Base-by-base conservation (phyloP, 2,797 vertebrate genomes). In the Danio tinwini region DNA sequence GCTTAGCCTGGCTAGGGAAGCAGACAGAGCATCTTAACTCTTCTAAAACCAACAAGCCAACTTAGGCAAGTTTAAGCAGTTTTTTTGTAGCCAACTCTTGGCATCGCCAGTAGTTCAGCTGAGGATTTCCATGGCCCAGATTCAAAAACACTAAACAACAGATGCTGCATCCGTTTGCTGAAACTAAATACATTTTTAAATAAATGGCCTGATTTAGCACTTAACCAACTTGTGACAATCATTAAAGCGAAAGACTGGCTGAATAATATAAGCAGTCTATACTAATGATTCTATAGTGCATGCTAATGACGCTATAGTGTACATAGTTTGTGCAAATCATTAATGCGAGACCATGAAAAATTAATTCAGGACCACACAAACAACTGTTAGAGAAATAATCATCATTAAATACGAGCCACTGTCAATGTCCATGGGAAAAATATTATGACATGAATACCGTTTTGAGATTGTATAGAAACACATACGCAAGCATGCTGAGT, bases 121-220 rank as follows among this genome's bases (percentile, higher is more conserved):
- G 39, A 64, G 74, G 61, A 64, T 55, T 45, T 44, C 5, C 74
- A 56, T 76, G 62, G 74, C 62, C 39, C 39, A 45, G 62, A 67
- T 53, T 67, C 50, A 65, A 58, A 75, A 58, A 74, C 21, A 21
- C 62, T 12, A 29, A 76, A 76, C 49, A 55, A 67, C 74, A 76
- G 50, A 56, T 56, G 50, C 62, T 76, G 62, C 74, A 56, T 76
- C 50, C 61, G 56, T 76, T 67, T 56, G 50, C 39, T 39, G n/a
- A 75, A 75, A 42, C 73, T 29, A 47, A 67, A 67, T 6, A 0
- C 17, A 76, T 65, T 76, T 64, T 75, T 39, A 75, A 75, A 64
- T 52, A 53, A 55, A 53, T 76, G 12, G 49, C 39, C 61, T 44
- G 50, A 76, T 76, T 67, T 76, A 65, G 6, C 50, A 76, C 14